Evolutionary conservation across 2,888 invertebrate genomes (phyloP).

Genomic region (Alcis repandata): DNA sequence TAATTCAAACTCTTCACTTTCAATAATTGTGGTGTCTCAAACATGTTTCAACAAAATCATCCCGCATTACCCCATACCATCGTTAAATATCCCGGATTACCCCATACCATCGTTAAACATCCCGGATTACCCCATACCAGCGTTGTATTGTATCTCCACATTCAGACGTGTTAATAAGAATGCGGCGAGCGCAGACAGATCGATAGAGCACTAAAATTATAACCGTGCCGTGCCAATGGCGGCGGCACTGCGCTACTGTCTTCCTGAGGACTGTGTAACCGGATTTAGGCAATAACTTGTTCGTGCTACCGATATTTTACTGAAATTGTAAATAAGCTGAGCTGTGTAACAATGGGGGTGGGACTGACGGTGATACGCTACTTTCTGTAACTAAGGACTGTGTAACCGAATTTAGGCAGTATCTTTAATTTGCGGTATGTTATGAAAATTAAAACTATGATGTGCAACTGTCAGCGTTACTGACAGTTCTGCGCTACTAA

Average conservation of each 20-base stretch:
- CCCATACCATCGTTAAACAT: neutral
- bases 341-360: neutral
- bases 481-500: too few relatives aligned
- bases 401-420: too few relatives aligned
- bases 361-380: neutral
- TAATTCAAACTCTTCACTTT: too few relatives aligned
- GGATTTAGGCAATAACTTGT: neutral
- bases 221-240: conserved; percentile 27
- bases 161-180: conserved; percentile 42
- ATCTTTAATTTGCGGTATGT: too few relatives aligned
- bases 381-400: neutral
- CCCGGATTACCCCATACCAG: neutral
- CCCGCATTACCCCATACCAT: neutral
- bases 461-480: neutral
- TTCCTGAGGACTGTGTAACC: conserved; percentile 15
- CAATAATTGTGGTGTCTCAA: too few relatives aligned
- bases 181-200: conserved; percentile 44
- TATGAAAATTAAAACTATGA: neutral
- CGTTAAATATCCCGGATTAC: neutral
- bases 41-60: too few relatives aligned
- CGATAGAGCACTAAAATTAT: conserved; percentile 51
- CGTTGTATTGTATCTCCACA: conserved; percentile 10
- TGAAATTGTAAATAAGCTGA: neutral
- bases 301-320: neutral
- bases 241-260: conserved; percentile 10